Base-by-base conservation (phyloP, 2,888 invertebrate species). In the Drosophila borborema region DNA sequence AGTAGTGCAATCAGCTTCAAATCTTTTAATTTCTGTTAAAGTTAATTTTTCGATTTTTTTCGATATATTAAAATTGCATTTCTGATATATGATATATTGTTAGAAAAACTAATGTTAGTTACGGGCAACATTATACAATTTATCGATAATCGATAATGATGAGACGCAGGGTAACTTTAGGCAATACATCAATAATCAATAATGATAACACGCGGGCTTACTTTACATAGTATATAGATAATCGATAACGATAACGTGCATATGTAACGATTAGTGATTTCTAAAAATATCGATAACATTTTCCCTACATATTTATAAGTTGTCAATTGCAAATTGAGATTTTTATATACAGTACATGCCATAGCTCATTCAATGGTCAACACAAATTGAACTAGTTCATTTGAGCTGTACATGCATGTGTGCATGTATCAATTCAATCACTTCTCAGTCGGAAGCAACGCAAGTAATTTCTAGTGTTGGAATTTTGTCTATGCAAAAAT, bases 401-500 rank as follows among this genome's bases (percentile, higher is more conserved):
- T 18, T 34, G 34, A 51, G 14, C 20, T 8, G 31, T 6, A 31
- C 28, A 28, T 28, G 51, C 34, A 14, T 31, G 31, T 41, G 20
- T 23, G 16, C 31, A 28, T n/a, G 16, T n/a, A 38, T 46, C 28
- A 40, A 40, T 18, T 28, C 2, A 28, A 28, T 28, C 38, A 14
- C 36, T n/a, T 20, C 16, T 16, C 2, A 9, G 20, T 20, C 5
- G 7, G 2, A 31, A 10, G 49, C 31, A 34, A 36, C 58, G 45
- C 53, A 31, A 45, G 69, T 68, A 61, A 69, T 55, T 56, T 69
- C 51, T 16, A 40, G 36, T 56, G 23, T 10, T 43, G 62, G 66
- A 48, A 55, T 73, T 62, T 49, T 10, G 31, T 18, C 18, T 73
- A 63, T 73, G 73, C 67, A 56, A 63, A 60, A 67, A 60, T 64